A percentile compares a stretch with the other conserved stretches of the same genome.
Conservation (phyloP, 2,888 invertebrate species). For the Stegana nigrithorax region DNA sequence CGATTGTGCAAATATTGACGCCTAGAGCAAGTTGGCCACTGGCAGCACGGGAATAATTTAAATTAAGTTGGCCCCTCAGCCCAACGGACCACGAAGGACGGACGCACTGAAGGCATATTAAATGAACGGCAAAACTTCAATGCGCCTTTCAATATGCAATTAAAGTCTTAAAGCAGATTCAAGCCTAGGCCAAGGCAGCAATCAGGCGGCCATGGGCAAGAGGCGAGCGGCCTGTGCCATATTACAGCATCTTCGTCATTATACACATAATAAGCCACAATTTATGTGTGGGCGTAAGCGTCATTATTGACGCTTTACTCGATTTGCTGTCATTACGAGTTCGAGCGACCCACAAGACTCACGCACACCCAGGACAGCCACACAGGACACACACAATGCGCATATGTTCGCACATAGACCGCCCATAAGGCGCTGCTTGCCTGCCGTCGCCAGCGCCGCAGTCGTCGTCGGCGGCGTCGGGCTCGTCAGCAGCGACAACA, state of each 20-base stretch:
- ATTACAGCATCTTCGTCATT: too few relatives aligned
- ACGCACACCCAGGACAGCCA: background rate
- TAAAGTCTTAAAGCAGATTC: too few relatives aligned
- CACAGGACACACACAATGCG: conserved; percentile 7
- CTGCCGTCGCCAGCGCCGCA: conserved; percentile 26
- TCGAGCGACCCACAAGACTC: too few relatives aligned
- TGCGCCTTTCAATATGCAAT: background rate
- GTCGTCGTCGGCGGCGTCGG: too few relatives aligned
- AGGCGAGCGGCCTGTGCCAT: conserved; percentile 20
- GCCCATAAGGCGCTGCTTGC: background rate
- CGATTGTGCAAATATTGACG: too few relatives aligned
- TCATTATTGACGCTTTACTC: conserved; percentile 40
- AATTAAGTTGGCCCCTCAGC: too few relatives aligned
- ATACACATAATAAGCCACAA: too few relatives aligned
- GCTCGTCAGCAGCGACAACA: conserved; percentile 19
- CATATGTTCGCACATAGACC: conserved; percentile 5
- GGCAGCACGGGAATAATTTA: too few relatives aligned
- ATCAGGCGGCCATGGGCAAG: conserved; percentile 20
- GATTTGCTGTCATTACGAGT: conserved; percentile 29
- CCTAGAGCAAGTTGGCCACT: too few relatives aligned
- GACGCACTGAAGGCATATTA: too few relatives aligned
- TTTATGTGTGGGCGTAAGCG: conserved; percentile 22
- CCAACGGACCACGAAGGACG: too few relatives aligned
- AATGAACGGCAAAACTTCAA: conserved; percentile 1
- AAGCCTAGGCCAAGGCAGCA: conserved; percentile 35